These are phyloP conservation scores for Hemiprocne comata DNA, from an alignment of 2,113 vertebrate species.

Conservation along the genomic window DNA sequence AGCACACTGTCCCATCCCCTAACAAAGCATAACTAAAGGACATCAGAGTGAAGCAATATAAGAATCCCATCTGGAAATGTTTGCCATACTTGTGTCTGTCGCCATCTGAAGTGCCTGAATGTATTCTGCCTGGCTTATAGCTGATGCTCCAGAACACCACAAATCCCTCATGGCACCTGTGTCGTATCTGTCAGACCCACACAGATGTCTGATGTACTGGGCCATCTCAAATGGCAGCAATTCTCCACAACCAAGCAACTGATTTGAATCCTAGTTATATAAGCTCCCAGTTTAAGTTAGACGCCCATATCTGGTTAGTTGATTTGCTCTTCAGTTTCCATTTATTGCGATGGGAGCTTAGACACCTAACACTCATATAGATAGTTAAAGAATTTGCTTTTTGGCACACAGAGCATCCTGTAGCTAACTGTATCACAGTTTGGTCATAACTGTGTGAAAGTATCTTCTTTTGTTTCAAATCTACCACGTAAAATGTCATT, in stretches of 20 bases:
- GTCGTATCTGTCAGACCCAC: conserved; percentile 30
- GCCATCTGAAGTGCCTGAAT: not conserved
- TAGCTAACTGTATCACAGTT: not conserved
- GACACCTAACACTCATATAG: not conserved
- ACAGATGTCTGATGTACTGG: conserved; percentile 12
- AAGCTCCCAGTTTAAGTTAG: conserved; percentile 36
- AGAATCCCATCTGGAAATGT: not conserved
- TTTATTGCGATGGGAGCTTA: not conserved
- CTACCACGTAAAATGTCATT: not conserved
- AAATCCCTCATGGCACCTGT: conserved; percentile 15
- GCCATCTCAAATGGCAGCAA: conserved; percentile 39
- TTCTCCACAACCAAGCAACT: conserved; percentile 9
- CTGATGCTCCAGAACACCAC: not conserved
- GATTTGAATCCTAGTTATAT: conserved; percentile 4
- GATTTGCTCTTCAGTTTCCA: not conserved
- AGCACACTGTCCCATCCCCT: not conserved
- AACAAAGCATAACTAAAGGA: not conserved
- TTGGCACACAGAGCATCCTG: not conserved
- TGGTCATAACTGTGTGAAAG: not conserved
- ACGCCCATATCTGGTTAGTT: conserved; percentile 13
- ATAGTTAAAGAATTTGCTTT: not conserved
- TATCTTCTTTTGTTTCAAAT: not conserved
- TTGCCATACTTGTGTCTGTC: not conserved
- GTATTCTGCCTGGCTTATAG: not conserved
- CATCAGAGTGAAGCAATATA: not conserved